Evolutionary conservation across 2,888 invertebrate genomes (phyloP).

Genomic region (Chydorus sphaericus): DNA sequence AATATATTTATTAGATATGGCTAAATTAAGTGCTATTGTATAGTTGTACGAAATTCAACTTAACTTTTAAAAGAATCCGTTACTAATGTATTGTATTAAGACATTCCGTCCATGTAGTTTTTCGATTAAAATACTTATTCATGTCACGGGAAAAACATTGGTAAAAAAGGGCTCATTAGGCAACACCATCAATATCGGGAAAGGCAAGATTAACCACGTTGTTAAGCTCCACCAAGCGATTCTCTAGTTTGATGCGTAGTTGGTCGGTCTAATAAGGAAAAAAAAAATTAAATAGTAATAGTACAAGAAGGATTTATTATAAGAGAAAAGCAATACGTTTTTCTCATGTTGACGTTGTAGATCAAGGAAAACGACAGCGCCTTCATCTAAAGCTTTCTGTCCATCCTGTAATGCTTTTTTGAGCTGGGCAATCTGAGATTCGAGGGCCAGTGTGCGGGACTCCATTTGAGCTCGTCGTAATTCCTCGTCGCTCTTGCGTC

Average conservation of each 20-base stretch:
- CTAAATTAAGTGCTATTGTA: too few species aligned
- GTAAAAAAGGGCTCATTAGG: too few species aligned
- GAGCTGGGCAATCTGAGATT: not conserved
- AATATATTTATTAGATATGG: too few species aligned
- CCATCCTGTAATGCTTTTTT: not conserved
- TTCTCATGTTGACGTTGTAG: not conserved
- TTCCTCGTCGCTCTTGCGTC: not conserved
- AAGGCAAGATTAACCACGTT: too few species aligned
- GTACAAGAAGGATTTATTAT: not conserved
- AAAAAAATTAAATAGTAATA: not conserved
- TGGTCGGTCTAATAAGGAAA: not conserved
- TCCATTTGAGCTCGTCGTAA: not conserved
- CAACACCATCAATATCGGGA: too few species aligned
- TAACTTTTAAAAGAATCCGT: too few species aligned
- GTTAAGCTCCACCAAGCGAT: too few species aligned
- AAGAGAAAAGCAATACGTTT: not conserved
- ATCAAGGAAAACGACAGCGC: not conserved
- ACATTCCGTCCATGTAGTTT: too few species aligned
- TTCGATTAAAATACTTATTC: too few species aligned
- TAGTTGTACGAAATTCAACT: too few species aligned
- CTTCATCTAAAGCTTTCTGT: not conserved
- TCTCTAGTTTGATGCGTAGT: not conserved
- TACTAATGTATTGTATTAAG: too few species aligned
- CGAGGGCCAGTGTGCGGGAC: not conserved
- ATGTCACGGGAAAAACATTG: too few species aligned